Evolutionary conservation across 2,113 vertebrate genomes (phyloP).

Genomic region (Plestiodon gilberti): DNA sequence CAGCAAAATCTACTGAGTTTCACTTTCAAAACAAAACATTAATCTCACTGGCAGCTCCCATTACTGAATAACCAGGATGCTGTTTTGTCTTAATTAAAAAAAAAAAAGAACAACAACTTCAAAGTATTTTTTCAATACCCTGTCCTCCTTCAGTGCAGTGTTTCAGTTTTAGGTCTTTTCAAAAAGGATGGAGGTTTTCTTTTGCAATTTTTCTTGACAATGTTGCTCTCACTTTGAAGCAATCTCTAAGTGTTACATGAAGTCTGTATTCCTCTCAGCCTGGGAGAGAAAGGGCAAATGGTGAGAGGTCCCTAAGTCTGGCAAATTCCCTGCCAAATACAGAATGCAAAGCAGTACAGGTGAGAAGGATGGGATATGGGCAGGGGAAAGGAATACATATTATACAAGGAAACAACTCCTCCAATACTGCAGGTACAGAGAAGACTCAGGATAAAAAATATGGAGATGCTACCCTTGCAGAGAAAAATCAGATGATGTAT

Average conservation of each 20-base stretch:
- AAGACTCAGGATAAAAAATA: background rate
- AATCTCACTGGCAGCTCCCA: slow-evolving; percentile 61
- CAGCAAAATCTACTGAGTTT: slow-evolving; percentile 68
- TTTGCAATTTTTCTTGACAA: slow-evolving; percentile 12
- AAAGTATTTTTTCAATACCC: slow-evolving; percentile 32
- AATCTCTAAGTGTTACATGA: background rate
- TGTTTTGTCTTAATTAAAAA: slow-evolving; percentile 47
- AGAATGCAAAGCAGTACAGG: slow-evolving; percentile 31
- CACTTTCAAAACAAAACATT: slow-evolving; percentile 68
- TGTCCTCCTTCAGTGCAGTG: slow-evolving; percentile 49
- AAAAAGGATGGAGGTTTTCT: slow-evolving; percentile 36
- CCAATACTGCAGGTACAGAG: slow-evolving; percentile 1
- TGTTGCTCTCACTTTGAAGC: slow-evolving; percentile 14
- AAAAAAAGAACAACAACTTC: slow-evolving; percentile 54
- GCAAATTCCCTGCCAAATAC: slow-evolving; percentile 34
- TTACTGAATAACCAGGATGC: slow-evolving; percentile 55
- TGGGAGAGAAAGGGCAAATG: background rate
- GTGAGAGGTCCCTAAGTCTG: background rate
- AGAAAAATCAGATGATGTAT: slow-evolving; percentile 28
- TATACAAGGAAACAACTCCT: slow-evolving; percentile 43
- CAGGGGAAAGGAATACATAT: slow-evolving; percentile 9
- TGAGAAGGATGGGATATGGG: slow-evolving; percentile 24
- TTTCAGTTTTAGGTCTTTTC: slow-evolving; percentile 26
- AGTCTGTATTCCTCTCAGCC: background rate
- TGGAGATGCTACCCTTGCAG: background rate